A percentile compares a stretch with the other conserved stretches of the same genome.
phyloP scores from a whole-genome alignment of 2,797 vertebrate species.

The Capromys pilorides region DNA sequence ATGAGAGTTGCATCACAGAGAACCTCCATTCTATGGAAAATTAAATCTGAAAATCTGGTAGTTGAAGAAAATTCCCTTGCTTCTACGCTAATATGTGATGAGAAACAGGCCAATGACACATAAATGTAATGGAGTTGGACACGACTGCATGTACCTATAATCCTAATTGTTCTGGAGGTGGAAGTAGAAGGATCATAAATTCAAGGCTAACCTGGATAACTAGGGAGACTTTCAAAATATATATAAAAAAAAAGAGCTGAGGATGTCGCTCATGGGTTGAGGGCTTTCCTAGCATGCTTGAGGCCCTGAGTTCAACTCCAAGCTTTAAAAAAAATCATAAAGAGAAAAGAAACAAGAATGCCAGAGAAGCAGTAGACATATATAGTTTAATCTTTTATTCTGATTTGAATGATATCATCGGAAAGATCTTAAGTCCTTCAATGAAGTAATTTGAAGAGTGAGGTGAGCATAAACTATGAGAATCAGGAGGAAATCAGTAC shows the following conservation, averaged over 20 bases:
- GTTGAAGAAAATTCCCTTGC: conserved; percentile 49
- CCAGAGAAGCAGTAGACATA: neutral
- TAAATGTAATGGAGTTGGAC: neutral
- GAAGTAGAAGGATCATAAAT: neutral
- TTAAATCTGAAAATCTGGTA: neutral
- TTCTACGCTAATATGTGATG: neutral
- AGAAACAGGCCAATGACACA: conserved; percentile 34
- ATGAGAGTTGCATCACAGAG: neutral
- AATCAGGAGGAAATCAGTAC: conserved; percentile 1
- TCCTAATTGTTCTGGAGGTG: neutral
- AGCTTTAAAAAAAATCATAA: neutral
- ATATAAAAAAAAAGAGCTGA: neutral
- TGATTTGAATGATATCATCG: conserved; percentile 6
- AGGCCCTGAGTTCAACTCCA: neutral
- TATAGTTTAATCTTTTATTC: conserved; percentile 4
- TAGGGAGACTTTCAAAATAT: neutral
- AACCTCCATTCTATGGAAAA: neutral
- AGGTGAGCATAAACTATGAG: neutral
- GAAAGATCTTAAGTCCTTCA: conserved; percentile 10
- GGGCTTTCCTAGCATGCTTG: neutral
- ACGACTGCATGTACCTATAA: neutral
- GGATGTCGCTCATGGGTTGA: neutral
- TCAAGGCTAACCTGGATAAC: neutral
- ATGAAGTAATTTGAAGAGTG: neutral
- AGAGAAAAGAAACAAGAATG: neutral